Percentiles rank a stretch among this genome's conserved stretches.
Evolutionary conservation across 2,888 invertebrate species (phyloP).

Genomic region (Metalampra italica): DNA sequence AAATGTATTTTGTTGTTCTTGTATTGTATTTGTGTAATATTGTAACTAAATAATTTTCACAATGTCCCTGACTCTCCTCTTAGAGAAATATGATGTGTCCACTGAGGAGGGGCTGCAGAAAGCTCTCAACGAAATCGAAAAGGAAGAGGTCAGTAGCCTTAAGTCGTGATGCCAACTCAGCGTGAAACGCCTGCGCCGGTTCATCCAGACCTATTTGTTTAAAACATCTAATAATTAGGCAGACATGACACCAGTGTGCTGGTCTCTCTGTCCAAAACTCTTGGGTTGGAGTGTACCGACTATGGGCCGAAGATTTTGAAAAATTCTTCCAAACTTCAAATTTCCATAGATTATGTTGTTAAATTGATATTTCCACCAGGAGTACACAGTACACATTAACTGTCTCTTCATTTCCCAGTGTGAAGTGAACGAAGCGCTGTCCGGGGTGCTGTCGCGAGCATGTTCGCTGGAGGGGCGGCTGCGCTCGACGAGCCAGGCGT

Average conservation of each 20-base stretch:
- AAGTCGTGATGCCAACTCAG: conserved; percentile 7
- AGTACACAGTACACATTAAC: too few relatives aligned
- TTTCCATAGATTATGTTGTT: too few relatives aligned
- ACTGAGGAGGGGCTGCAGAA: conserved; percentile 78
- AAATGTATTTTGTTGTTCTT: not conserved
- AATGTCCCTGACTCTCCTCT: conserved; percentile 55
- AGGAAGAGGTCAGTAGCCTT: conserved; percentile 71
- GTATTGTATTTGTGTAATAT: not conserved
- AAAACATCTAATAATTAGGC: too few relatives aligned
- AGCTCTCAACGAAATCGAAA: conserved; percentile 76
- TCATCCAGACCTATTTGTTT: not conserved
- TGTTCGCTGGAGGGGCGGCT: conserved; percentile 89
- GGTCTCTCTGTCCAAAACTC: too few relatives aligned
- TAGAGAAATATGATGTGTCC: conserved; percentile 71
- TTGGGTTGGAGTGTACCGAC: too few relatives aligned
- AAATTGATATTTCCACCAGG: too few relatives aligned
- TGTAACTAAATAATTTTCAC: not conserved
- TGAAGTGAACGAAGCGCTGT: conserved; percentile 83
- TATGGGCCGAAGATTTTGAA: too few relatives aligned
- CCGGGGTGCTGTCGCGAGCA: conserved; percentile 84
- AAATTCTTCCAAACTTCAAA: too few relatives aligned
- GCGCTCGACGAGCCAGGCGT: conserved; percentile 86
- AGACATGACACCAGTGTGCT: too few relatives aligned
- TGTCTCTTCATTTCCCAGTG: conserved; percentile 74
- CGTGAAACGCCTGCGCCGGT: not conserved